Evolutionary conservation across 2,113 vertebrate species (phyloP).

Genomic region (Pyrgilauda ruficollis): DNA sequence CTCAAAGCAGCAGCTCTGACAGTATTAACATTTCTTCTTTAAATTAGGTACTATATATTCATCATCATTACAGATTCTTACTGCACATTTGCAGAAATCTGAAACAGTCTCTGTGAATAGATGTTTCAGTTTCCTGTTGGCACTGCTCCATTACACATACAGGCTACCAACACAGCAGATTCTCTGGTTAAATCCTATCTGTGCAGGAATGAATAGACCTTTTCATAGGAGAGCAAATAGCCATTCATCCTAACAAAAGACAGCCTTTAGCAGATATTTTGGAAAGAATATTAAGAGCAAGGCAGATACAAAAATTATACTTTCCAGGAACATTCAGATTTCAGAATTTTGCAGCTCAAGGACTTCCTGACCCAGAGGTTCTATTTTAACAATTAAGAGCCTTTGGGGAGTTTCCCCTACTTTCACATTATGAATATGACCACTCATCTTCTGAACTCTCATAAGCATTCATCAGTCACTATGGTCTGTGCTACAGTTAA

Average conservation of each 20-base stretch:
- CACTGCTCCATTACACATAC: neutral
- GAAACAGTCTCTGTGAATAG: neutral
- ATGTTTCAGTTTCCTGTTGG: neutral
- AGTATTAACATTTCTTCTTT: neutral
- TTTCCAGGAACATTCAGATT: neutral
- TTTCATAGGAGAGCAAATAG: neutral
- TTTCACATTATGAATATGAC: fast-evolving
- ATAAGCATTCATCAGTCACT: neutral
- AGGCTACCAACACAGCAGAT: neutral
- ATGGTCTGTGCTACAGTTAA: neutral
- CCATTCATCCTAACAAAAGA: neutral
- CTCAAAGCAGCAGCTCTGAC: neutral
- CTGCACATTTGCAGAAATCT: neutral
- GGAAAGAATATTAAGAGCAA: neutral
- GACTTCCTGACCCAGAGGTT: neutral
- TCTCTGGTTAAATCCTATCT: neutral
- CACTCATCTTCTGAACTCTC: neutral
- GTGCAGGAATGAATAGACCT: neutral
- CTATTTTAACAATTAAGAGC: neutral
- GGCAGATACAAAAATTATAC: neutral
- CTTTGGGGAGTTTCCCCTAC: neutral
- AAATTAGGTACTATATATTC: neutral
- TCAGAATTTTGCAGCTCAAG: neutral
- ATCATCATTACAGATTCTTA: neutral
- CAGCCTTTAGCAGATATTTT: neutral